Evolutionary conservation across 30 jellyfish, hydroid and myxozoan species (phyloP), one percentile per base, ranked within the genome.

Genomic region (Hydractinia symbiolongicarpus): DNA sequence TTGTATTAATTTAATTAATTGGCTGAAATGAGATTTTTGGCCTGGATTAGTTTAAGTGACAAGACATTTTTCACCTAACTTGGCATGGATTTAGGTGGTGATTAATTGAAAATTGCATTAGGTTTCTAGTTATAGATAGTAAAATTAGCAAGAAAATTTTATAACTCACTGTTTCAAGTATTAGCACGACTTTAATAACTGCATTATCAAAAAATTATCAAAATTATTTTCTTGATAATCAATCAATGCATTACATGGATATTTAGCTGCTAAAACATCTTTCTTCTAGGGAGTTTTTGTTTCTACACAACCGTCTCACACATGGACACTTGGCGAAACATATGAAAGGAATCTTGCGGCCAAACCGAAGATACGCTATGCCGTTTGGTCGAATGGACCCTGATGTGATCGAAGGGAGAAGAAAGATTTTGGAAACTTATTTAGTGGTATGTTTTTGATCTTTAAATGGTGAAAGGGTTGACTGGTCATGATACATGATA

Each of bases 351-450:
- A 86, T 90, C 21, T 55, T 90, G 44, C 82, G 95, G 76, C 97
- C 97, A 5, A 90, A 90, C 55, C 67, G 97, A 78, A 69, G 97
- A 21, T 90, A 90, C 61, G 97, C 95, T 51, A 90, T 90, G 97
- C 97, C 97, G 52, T 90, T 90, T 78, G 97, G 97, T 1, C 71
- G 97, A 73, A 90, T 90, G 97, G 97, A 90, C 53, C 97, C 97
- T 54, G 97, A 90, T 81, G 97, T 90, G 57, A 90, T 90, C 44
- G 97, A 83, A 61, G 97, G 97, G 64, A 82, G 97, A 69, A 82
- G 97, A 75, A 90, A 90, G 76, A 90, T 90, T 7, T 82, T 90
- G 82, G 97, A 90, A 66, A 55, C 94, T 0, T 90, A 90, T 71
- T 88, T 90, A 15, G 97, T 90, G 90, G 97, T 90, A 86, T 15